Base-by-base conservation (phyloP, 2,113 vertebrate species). In the Aplodontia rufa region DNA sequence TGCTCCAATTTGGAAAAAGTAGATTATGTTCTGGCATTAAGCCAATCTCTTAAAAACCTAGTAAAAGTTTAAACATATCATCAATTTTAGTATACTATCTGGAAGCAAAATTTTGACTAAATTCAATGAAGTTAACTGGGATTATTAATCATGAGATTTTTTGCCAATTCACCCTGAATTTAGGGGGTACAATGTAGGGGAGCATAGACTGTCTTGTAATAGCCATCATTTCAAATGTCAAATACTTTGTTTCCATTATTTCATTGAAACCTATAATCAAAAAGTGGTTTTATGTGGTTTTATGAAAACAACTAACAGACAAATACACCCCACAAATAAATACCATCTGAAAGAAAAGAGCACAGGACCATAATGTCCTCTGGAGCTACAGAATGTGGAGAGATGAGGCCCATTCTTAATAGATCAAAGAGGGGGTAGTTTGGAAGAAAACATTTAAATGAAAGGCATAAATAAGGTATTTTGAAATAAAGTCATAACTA, bases 401-500 rank as follows among this genome's bases (percentile, higher is more conserved):
- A 84, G 79, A 90, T 71, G 28, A 88, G 62, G 60, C 87, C 91
- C 35, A 74, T 66, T 90, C 55, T 82, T 68, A 64, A 84, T 14
- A 97, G 55, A 84, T 96, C 90, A 90, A 89, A 96, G n/a, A 87
- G n/a, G 14, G 37, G 74, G 62, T 60, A 79, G 35, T 80, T 62
- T 91, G 30, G 79, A 87, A 60, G 53, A 86, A 90, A 95, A 93
- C 66, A 95, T 93, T 91, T 92, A 96, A 96, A 92, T 90, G 83
- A 90, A 94, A 62, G 47, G 37, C n/a, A 8, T 94, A 75, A 96
- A 88, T 94, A 94, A 92, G 81, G 42, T 47, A 92, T 95, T 94
- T 96, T 95, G 85, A 96, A 97, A 97, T 94, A 95, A 92, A 97
- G 91, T 74, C 75, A 94, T 45, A 95, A 87, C 76, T 74, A 88